Evolutionary conservation across 1,140 invertebrate genomes (phyloP), one percentile per base, ranked within the genome.

Genomic region (Saccostrea cuccullata): DNA sequence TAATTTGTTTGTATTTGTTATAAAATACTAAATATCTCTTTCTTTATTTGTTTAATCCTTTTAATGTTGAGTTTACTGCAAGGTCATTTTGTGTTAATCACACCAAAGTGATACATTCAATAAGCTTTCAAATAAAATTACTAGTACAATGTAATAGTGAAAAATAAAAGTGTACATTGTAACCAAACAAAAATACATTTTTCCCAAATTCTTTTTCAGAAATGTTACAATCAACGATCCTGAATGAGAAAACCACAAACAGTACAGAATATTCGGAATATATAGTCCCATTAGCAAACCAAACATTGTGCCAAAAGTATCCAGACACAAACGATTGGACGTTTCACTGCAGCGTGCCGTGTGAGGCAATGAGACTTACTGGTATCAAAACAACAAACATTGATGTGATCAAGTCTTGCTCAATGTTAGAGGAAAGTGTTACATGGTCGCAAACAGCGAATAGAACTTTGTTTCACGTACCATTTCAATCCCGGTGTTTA

Each of bases 281-380:
- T 17, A 77, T 77, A 77, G 70, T 77, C 70, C 70, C 70, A 15
- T 77, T 30, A 17, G 4, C 36, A 47, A 84, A 84, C 40, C 40
- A 56, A 55, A 55, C 82, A 8, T 3, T 56, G 82, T 84, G 82
- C 30, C 40, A 84, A 84, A 56, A 4, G 0, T 55, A n/a, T 20
- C 82, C 82, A 84, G 55, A n/a, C 17, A 55, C 82, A 23, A 56
- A 84, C 1, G 56, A 85, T 30, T 85, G 84, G 84, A 64, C 55
- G 2, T 85, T 85, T 36, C 47, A 64, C 20, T 85, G 84, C 26
- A 8, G 47, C 23, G 56, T 85, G 64, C 17, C 17, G 2, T 85
- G 84, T 30, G 17, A 58, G 26, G 58, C 64, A 20, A 17, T 85
- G 9, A 58, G 64, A 85, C 23, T 85, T 0, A 23, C 58, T 0